Evolutionary conservation across 2,797 vertebrate species (phyloP), one percentile per base, ranked within the genome.

Genomic region (Pipistrellus pygmaeus): DNA sequence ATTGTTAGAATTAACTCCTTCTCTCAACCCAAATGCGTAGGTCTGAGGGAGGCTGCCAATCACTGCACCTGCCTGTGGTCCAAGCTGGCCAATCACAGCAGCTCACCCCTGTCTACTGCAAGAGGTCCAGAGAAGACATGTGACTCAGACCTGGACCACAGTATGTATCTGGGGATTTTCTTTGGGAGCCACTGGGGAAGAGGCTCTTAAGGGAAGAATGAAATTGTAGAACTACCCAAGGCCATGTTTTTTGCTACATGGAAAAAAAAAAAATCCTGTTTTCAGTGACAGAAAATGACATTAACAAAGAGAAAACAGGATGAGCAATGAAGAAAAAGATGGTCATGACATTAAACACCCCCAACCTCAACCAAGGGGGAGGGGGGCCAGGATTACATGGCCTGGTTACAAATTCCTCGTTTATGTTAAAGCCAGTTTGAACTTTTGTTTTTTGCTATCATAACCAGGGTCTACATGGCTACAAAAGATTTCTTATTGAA

Each of bases 361-460:
- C 41, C 66, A 1, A 25, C 60, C 9, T 12, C 11, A 15, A n/a
- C 46, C 18, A 60, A 53, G 25, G 44, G 44, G 44, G 44, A 2
- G 10, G 44, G 44, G 80, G 8, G 44, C 81, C 85, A 64, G 32
- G 25, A 72, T 17, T 68, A 32, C 55, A 51, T 15, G 44, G 44
- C 60, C 25, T 48, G 35, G 48, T 66, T 93, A 76, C 21, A 32
- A 72, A 81, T 85, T 68, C 30, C 2, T 62, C 15, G 11, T 64
- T 48, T 73, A 86, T 30, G 20, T n/a, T 73, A 87, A 94, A 87
- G 46, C 20, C 32, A 87, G 21, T 69, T 60, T 5, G 55, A 84
- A 41, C 23, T 89, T 91, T 80, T 25, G 44, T 76, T 62, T 87
- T 94, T 73, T 84, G 51, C 57, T 66, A 83, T 51, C 60, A 25